phyloP scores from a whole-genome alignment of 1,140 invertebrate genomes.

The Drosophila busckii region DNA sequence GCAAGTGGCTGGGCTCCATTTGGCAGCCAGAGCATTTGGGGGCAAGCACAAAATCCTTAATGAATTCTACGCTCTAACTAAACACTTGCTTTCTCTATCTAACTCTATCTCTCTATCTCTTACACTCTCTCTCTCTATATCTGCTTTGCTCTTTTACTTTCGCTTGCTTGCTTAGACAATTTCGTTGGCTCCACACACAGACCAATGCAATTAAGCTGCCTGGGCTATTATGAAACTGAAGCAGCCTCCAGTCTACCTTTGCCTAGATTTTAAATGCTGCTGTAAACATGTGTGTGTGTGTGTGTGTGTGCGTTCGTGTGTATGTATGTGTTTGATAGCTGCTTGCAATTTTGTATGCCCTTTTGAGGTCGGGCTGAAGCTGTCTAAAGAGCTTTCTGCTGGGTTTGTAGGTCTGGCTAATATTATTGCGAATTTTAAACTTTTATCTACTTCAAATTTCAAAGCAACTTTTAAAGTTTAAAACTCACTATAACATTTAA shows the following conservation, averaged over 20 bases:
- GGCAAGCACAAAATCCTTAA: conserved; percentile 44
- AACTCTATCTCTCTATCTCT: too few species aligned
- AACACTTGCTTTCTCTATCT: too few species aligned
- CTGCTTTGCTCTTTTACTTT: conserved; percentile 40
- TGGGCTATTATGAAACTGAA: conserved; percentile 21
- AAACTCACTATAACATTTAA: too few species aligned
- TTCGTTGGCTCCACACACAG: conserved; percentile 23
- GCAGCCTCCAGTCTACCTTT: conserved; percentile 10
- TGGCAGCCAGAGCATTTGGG: conserved; percentile 9
- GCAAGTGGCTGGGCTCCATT: conserved; percentile 23
- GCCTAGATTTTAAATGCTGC: conserved; percentile 7
- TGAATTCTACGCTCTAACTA: conserved; percentile 44
- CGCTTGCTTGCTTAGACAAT: conserved; percentile 42
- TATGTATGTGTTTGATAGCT: background rate
- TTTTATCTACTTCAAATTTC: too few species aligned
- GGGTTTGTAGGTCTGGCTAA: too few species aligned
- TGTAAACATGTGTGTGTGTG: background rate
- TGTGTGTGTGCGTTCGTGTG: background rate
- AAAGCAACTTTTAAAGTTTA: too few species aligned
- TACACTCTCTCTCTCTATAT: background rate
- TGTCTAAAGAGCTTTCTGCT: too few species aligned
- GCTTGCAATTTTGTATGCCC: conserved; percentile 1
- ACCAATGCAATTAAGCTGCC: conserved; percentile 54
- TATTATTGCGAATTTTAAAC: too few species aligned
- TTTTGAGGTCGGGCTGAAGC: too few species aligned